phyloP scores from a whole-genome alignment of 1,140 invertebrate genomes.

The Mycetomoellerius zeteki region DNA sequence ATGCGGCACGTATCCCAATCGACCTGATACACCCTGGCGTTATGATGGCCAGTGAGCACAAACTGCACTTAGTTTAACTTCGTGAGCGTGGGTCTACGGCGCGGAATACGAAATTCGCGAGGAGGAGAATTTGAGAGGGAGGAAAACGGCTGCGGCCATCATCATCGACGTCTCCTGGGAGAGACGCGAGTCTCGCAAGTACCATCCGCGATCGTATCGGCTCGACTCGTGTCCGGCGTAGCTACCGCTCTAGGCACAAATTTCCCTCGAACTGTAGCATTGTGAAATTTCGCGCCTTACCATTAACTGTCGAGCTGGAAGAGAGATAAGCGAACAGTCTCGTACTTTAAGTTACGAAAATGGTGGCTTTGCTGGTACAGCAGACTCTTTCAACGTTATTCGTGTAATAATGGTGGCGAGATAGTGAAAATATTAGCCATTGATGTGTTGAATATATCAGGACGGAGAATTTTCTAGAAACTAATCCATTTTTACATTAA shows the following conservation, averaged over 20 bases:
- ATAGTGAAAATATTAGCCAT: slow-evolving; percentile 11
- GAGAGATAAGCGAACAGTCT: slow-evolving; percentile 45
- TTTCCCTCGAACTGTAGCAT: slow-evolving; percentile 24
- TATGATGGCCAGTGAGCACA: slow-evolving; percentile 76
- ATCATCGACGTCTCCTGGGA: slow-evolving; percentile 62
- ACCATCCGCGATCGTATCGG: slow-evolving; percentile 56
- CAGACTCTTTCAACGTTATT: slow-evolving; percentile 42
- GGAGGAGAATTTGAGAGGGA: slow-evolving; percentile 30
- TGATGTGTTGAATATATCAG: slow-evolving; percentile 28
- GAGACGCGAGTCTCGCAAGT: slow-evolving; percentile 21
- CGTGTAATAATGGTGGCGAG: neutral
- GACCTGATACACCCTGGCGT: slow-evolving; percentile 71
- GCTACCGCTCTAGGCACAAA: slow-evolving; percentile 13
- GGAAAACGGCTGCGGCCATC: slow-evolving; percentile 37
- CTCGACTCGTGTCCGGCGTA: neutral
- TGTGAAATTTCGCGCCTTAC: slow-evolving; percentile 61
- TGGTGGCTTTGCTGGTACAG: neutral
- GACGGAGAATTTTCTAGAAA: neutral
- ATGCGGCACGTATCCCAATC: slow-evolving; percentile 78
- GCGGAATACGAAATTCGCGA: slow-evolving; percentile 78
- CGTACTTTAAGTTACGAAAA: slow-evolving; percentile 48
- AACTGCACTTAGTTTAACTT: slow-evolving; percentile 81
- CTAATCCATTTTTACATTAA: neutral
- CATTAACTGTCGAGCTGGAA: slow-evolving; percentile 58
- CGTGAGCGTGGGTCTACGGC: slow-evolving; percentile 65